Evolutionary conservation across 2,797 vertebrate species (phyloP), one percentile per base, ranked within the genome.

Genomic region (Sparus aurata): DNA sequence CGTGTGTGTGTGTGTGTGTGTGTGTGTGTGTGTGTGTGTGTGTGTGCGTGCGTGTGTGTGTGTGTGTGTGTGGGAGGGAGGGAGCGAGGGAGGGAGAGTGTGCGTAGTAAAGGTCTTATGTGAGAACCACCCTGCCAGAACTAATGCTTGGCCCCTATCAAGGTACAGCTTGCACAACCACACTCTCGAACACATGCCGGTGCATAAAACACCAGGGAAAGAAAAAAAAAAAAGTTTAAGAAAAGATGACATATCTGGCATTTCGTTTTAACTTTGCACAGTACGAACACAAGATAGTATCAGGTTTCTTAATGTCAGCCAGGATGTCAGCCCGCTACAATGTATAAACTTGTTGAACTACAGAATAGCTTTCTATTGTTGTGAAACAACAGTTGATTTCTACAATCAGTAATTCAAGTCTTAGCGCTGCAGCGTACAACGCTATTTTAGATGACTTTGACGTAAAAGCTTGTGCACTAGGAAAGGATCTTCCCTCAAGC

Each of bases 91-190:
- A 34, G 30, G 30, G 30, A 34, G 30, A 34, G 64, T 49, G 67
- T 25, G 67, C 52, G 65, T 63, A 77, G 83, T 85, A 89, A 91
- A 89, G 85, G 89, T 93, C 91, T 91, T 92, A 91, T 93, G 89
- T 91, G 91, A 90, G 90, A 94, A 91, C 87, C 85, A 92, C 82
- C 81, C 89, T 91, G 88, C 91, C 92, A 93, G 92, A 94, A 94
- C 91, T 93, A 94, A 94, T 93, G 91, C 93, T 92, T 93, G 91
- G 93, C 90, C 92, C 86, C 91, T 88, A 91, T 93, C 87, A 92
- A 93, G 91, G 91, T 93, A 90, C 87, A 91, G 86, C 91, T 94
- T 93, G 87, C 92, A 92, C 91, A 94, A 93, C 80, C n/a, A 6
- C 77, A 78, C 79, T 89, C 83, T 82, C 80, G 89, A 88, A 89